These are phyloP conservation scores for human (Homo sapiens) DNA, from an alignment of 2,113 vertebrate genomes.

Conservation along the genomic window DNA sequence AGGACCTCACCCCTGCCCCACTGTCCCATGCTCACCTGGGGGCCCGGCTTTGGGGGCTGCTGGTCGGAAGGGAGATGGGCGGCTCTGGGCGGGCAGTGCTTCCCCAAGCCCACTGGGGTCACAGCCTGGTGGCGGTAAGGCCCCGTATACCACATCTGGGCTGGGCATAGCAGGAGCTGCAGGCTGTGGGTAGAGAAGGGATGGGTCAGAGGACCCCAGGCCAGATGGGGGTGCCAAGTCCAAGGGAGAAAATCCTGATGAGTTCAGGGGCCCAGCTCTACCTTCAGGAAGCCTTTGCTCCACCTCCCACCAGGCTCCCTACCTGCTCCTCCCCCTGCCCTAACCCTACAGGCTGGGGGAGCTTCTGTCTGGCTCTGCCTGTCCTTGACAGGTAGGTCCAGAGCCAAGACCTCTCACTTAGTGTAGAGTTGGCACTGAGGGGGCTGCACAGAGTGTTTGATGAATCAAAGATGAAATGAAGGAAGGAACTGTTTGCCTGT, in stretches of 20 bases:
- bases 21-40: conserved; percentile 54
- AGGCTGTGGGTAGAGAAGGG: conserved; percentile 51
- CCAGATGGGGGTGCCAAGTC: accelerated
- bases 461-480: not conserved
- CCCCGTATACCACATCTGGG: conserved; percentile 64
- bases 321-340: not conserved
- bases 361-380: not conserved
- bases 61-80: conserved; percentile 82
- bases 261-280: not conserved
- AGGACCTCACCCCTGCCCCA: not conserved
- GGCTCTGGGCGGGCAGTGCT: conserved; percentile 80
- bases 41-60: conserved; percentile 81
- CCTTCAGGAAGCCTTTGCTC: not conserved
- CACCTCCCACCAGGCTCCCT: too few species aligned
- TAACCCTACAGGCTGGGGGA: not conserved
- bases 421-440: not conserved
- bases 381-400: not conserved
- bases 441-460: not conserved
- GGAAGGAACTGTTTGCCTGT: not conserved
- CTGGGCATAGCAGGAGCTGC: conserved; percentile 40
- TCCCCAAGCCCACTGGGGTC: conserved; percentile 63
- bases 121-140: conserved; percentile 28
- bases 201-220: accelerated
- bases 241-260: not conserved
- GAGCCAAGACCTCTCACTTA: not conserved